Base-by-base conservation (phyloP, 92 coral and sea anemone species). In the Siderastrea siderea region DNA sequence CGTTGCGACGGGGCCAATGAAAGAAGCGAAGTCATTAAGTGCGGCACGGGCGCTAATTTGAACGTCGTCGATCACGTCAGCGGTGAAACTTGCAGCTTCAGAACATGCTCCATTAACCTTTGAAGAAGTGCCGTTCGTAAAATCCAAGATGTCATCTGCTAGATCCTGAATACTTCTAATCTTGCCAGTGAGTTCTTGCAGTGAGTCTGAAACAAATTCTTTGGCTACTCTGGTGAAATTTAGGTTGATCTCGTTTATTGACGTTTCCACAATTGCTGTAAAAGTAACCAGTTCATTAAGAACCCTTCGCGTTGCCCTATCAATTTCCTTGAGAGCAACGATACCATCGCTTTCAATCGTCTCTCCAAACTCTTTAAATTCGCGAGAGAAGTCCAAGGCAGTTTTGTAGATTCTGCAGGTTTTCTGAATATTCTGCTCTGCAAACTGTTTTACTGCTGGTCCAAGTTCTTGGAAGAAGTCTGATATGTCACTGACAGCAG, bases 401-500 rank as follows among this genome's bases (percentile, higher is more conserved):
- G 95, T 59, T 75, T 93, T 92, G 54, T 92, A 78, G 11, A 97
- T 89, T 61, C 85, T 79, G 67, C 99, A 97, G 45, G 95, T 89
- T 47, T 92, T 92, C 4, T 89, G 82, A 3, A 94, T 88, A 12
- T 91, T 90, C 45, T 89, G 88, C 54, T 89, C 71, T 10, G 98
- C 91, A 71, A 94, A 97, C 14, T 55, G 87, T 26, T 85, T 80
- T 53, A 86, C 75, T 59, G 90, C 83, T 59, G 92, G 92, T 9
- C 95, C 99, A 46, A 94, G 90, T 70, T 94, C 92, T 44, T 93
- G 87, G 82, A 97, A 89, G 68, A 97, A 97, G 66, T 93, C 96
- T 7, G 99, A 83, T 9, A 96, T 89, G 50, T 97, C 98, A 61
- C 96, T 94, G 47, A 98, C 93, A 61, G 93, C 95, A n/a, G 95